Base-by-base conservation (phyloP, 2,113 vertebrate genomes). In the Chloropsis cyanopogon region DNA sequence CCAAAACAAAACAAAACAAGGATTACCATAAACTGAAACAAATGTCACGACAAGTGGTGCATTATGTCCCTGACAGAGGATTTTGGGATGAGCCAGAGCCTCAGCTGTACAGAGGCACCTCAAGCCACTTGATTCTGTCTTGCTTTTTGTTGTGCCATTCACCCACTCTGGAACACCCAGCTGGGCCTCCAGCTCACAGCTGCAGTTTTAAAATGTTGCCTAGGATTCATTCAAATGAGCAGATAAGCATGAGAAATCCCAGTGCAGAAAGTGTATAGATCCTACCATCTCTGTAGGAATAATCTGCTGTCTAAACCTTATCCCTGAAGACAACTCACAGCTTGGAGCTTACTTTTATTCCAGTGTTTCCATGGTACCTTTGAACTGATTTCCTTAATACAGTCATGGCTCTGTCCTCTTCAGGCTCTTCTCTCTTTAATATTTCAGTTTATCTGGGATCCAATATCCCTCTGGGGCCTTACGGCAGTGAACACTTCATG, bases 391-490 rank as follows among this genome's bases (percentile, higher is more conserved):
- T 76, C 60, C 85, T 91, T 87, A 93, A 71, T 33, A 14, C 66
- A 87, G 70, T 69, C 73, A 69, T 75, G 84, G 24, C 71, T 90
- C 75, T 81, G 52, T 81, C 63, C 37, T 94, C 76, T 90, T 68
- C 71, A 91, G 56, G 17, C 71, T 96, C 76, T 86, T 89, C 60
- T 79, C 72, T 82, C 75, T 94, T 93, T 90, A 91, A 93, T 95
- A 91, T 90, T 96, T 94, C 76, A 83, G 59, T 90, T 93, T 93
- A 81, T 94, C 87, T 81, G 85, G 75, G 47, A 89, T 81, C 64
- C 80, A 79, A 60, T 53, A 75, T n/a, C n/a, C 52, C 68, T 71
- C 56, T 88, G 59, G 79, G 85, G 42, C 79, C 47, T 93, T 57
- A 57, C 47, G n/a, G 56, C 63, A 94, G n/a, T 33, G 79, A 94